Evolutionary conservation across 2,113 vertebrate genomes (phyloP).

Genomic region (Tenebrosternarchus preto): DNA sequence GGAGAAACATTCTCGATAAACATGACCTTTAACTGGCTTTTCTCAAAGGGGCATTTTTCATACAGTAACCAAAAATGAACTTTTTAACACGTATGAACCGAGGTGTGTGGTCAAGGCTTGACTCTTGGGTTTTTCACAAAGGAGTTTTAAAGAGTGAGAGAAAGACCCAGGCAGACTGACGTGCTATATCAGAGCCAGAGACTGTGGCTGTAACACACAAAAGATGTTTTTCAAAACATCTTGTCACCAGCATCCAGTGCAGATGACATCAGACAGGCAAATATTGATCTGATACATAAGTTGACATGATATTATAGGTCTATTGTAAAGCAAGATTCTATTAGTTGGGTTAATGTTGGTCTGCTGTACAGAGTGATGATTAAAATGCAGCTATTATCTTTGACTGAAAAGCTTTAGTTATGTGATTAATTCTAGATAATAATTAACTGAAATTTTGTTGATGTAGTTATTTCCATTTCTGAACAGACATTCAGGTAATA

Average conservation of each 20-base stretch:
- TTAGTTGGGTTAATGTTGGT: not conserved
- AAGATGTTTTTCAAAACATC: not conserved
- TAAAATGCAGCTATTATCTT: too few relatives aligned
- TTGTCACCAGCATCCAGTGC: not conserved
- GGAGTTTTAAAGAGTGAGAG: not conserved
- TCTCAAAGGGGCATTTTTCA: not conserved
- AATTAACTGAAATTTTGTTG: too few relatives aligned
- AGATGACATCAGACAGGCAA: too few relatives aligned
- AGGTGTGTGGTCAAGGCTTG: too few relatives aligned
- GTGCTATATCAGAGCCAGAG: not conserved
- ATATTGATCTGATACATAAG: not conserved
- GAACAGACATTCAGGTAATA: too few relatives aligned
- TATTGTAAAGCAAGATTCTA: not conserved
- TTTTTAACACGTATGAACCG: too few relatives aligned
- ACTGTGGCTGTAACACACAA: not conserved
- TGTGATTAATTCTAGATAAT: too few relatives aligned
- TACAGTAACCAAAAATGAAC: not conserved
- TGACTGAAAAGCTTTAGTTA: too few relatives aligned
- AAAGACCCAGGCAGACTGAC: not conserved
- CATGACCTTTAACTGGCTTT: not conserved
- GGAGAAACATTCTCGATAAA: not conserved
- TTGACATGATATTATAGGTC: not conserved
- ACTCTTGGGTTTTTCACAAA: not conserved
- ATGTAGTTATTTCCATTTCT: too few relatives aligned
- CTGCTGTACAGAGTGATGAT: too few relatives aligned